A percentile compares a stretch with the other conserved stretches of the same genome.
Conservation (phyloP, 1,140 invertebrate species). For the Nautilus pompilius region DNA sequence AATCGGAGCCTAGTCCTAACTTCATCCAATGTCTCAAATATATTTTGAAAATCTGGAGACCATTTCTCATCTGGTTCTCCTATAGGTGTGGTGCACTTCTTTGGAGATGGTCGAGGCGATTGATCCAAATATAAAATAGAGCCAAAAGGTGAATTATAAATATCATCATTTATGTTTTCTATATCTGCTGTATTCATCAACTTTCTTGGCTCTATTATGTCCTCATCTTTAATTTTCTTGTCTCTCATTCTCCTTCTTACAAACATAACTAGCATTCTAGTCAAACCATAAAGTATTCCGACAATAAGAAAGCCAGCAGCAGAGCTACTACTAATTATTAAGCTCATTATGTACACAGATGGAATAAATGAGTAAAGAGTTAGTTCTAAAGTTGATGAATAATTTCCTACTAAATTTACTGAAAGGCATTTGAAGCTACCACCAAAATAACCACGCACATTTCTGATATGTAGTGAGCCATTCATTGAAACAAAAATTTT, state of each 20-base stretch:
- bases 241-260: slow-evolving; percentile 12
- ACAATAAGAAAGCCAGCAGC: slow-evolving; percentile 20
- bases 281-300: slow-evolving; percentile 29
- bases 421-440: slow-evolving; percentile 36
- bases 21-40: slow-evolving; percentile 42
- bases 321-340: slow-evolving; percentile 23
- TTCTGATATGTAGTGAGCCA: slow-evolving; percentile 23
- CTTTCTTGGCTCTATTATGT: background rate
- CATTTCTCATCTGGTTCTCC: slow-evolving; percentile 14
- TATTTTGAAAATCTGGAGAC: slow-evolving; percentile 17
- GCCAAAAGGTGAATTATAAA: slow-evolving; percentile 9
- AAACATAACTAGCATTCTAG: slow-evolving; percentile 14
- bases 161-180: background rate
- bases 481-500: slow-evolving; percentile 13
- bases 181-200: background rate
- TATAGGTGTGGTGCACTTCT: slow-evolving; percentile 25
- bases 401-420: slow-evolving; percentile 28
- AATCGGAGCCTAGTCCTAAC: slow-evolving; percentile 30
- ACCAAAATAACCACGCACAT: slow-evolving; percentile 31
- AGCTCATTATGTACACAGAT: slow-evolving; percentile 14
- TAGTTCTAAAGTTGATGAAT: slow-evolving; percentile 18
- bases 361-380: slow-evolving; percentile 11
- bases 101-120: slow-evolving; percentile 19
- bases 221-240: slow-evolving; percentile 5
- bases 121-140: slow-evolving; percentile 4